Evolutionary conservation across 2,888 invertebrate species (phyloP), one percentile per base, ranked within the genome.

Genomic region (Agrotis exclamationis): DNA sequence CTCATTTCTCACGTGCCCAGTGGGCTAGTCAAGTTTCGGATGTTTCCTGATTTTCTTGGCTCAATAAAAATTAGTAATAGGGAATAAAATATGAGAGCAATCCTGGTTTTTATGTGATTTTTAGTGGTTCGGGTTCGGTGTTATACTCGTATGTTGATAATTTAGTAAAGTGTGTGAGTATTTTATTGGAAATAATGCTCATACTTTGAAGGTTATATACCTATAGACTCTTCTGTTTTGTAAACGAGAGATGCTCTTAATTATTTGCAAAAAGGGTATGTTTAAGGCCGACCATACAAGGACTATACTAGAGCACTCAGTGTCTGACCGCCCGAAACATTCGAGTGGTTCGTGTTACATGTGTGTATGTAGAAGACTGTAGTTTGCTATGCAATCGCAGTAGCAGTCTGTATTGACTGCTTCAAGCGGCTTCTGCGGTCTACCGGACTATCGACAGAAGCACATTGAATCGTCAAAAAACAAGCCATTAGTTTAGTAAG

Each of bases 1-100:
- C 69, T 79, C 63, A 71, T 67, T 59, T 72, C 57, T 77, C 68
- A 68, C 70, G 70, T 54, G 65, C 1, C 63, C 57, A 47, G 44
- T 59, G 24, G 5, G 50, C 57, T 69, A 77, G 72, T 24, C 33
- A 69, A 71, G 68, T 54, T 64, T 64, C 48, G 33, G 58, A 69
- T 62, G 51, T 65, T 50, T 54, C 18, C 45, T 47, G 13, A 51
- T 77, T 50, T 45, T 47, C 16, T 59, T 70, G 57, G 64, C 56
- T 63, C 28, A 48, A 71, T 74, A 64, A 67, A 65, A 69, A 57
- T 11, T 51, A 13, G 54, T 79, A 63, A 59, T 45, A 70, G 54
- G 51, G 14, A 54, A 70, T 59, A 64, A 60, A 39, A 54, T 48
- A 53, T 65, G 47, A 47, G 14, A 39, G 53, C 45, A 62, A 64